These are phyloP conservation scores for Cinclus cinclus DNA, from an alignment of 2,113 vertebrate species.

Conservation along the genomic window DNA sequence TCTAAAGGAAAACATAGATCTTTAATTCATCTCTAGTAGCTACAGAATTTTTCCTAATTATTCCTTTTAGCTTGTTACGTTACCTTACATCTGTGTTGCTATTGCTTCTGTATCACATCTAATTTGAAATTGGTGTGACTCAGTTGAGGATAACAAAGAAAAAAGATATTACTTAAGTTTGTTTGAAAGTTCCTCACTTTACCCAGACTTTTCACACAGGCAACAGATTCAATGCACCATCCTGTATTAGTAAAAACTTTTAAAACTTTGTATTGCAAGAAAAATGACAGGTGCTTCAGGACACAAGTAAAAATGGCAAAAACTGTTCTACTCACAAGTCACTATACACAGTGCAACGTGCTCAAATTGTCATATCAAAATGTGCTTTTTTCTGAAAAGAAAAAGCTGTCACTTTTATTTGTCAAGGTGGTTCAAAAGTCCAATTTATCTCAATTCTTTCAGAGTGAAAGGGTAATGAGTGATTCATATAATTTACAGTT, in stretches of 20 bases:
- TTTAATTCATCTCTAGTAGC: neutral
- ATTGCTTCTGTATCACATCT: neutral
- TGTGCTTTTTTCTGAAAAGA: neutral
- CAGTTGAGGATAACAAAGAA: neutral
- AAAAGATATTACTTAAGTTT: neutral
- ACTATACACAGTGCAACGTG: neutral
- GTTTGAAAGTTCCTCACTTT: neutral
- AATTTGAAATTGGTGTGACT: neutral
- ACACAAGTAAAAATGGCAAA: neutral
- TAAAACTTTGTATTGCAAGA: neutral
- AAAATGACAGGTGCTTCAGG: neutral
- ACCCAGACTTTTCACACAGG: neutral
- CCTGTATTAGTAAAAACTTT: neutral
- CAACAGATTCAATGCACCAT: neutral
- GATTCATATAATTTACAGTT: neutral
- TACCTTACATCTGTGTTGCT: neutral
- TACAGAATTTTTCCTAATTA: neutral
- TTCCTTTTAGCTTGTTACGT: neutral
- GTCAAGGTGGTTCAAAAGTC: neutral
- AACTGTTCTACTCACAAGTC: neutral
- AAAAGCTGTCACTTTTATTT: neutral
- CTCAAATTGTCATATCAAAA: neutral
- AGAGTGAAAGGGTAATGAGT: neutral
- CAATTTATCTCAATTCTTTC: neutral
- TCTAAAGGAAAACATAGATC: neutral